Base-by-base conservation (phyloP, 2,797 vertebrate species). In the Serranus cabrilla region DNA sequence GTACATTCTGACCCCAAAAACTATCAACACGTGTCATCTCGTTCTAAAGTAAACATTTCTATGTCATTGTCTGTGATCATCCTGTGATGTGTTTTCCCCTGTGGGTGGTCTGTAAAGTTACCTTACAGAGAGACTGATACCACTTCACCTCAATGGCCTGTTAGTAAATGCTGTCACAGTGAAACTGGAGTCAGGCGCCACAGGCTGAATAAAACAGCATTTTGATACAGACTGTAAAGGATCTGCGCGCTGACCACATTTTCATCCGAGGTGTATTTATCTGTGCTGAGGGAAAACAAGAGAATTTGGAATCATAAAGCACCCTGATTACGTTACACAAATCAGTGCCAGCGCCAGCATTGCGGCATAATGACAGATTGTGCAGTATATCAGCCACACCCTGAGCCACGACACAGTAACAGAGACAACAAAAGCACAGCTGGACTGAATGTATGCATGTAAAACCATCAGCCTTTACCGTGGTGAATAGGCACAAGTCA, bases 51-150 rank as follows among this genome's bases (percentile, higher is more conserved):
- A 82, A 87, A 89, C 74, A 77, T 54, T 57, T 76, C 55, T 56
- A n/a, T 73, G 84, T 80, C 80, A 80, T 31, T 75, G 74, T 84
- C 74, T 83, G 66, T 56, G 79, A 85, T 85, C 78, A 77, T 75
- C 84, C 51, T 81, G 56, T 52, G 68, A 81, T 78, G 74, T 82
- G 78, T 79, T 74, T 64, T 71, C 66, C 76, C 49, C n/a, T 27
- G 75, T 91, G 92, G 89, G 93, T 93, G 93, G 92, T 93, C 93
- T 86, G 78, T 71, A 81, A 75, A 56, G 79, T 83, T 85, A 88
- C 74, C 64, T 81, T 65, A 79, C 71, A 25, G 16, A 69, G 59
- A 78, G 69, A 85, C 43, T 83, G 84, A 92, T 64, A 60, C 71
- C 62, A 51, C 74, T 78, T 86, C 66, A 66, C 56, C 60, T 79